phyloP scores from a whole-genome alignment of 2,888 invertebrate species.

The Hoplodrina blanda region DNA sequence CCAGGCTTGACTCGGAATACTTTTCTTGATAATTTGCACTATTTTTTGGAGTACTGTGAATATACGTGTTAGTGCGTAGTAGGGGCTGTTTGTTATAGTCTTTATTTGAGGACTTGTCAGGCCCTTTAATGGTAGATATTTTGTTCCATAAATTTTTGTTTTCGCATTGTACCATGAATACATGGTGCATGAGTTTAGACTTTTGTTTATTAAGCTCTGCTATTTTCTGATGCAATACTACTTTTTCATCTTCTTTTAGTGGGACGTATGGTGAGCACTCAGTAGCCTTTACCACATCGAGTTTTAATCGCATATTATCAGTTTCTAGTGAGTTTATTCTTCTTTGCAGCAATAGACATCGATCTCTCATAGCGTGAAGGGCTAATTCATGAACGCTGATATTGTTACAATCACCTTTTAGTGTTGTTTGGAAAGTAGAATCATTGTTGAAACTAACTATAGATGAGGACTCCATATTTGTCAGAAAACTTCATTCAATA shows the following conservation, averaged over 20 bases:
- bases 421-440: constrained; percentile 83
- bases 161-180: constrained; percentile 95
- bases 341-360: constrained; percentile 94
- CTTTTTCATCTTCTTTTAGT: constrained; percentile 85
- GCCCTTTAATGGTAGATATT: constrained; percentile 89
- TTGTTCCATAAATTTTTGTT: constrained; percentile 95
- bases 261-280: constrained; percentile 78
- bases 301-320: constrained; percentile 93
- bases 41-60: constrained; percentile 92
- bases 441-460: constrained; percentile 88
- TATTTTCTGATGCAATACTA: constrained; percentile 91
- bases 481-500: neutral
- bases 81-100: constrained; percentile 78
- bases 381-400: constrained; percentile 93
- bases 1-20: constrained; percentile 92
- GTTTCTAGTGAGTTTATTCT: constrained; percentile 93
- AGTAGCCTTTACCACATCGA: constrained; percentile 78
- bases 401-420: constrained; percentile 83
- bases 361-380: constrained; percentile 95
- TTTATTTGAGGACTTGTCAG: constrained; percentile 74
- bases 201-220: constrained; percentile 94
- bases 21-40: constrained; percentile 90
- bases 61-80: constrained; percentile 91
- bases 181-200: constrained; percentile 93
- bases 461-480: constrained; percentile 84